Percentiles rank a stretch among this genome's conserved stretches.
phyloP scores from a whole-genome alignment of 2,797 vertebrate genomes.

The Rachycentron canadum region DNA sequence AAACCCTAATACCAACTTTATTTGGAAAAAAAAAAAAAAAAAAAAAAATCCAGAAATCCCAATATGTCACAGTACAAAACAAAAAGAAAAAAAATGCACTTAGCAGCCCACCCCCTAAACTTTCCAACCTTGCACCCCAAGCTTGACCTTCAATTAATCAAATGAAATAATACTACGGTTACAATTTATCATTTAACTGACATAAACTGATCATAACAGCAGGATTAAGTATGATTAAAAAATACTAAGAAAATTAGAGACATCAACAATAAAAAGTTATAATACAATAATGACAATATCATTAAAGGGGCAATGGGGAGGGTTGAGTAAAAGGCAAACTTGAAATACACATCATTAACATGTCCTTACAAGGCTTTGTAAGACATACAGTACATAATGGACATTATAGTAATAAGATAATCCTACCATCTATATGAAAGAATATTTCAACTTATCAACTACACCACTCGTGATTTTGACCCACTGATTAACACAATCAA shows the following conservation, averaged over 20 bases:
- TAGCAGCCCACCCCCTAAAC: slow-evolving; percentile 49
- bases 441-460: slow-evolving; percentile 72
- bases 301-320: slow-evolving; percentile 58
- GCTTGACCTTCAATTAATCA: slow-evolving; percentile 68
- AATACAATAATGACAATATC: slow-evolving; percentile 74
- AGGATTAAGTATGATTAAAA: slow-evolving; percentile 80
- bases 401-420: slow-evolving; percentile 73
- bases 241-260: slow-evolving; percentile 74
- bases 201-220: slow-evolving; percentile 72
- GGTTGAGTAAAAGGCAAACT: slow-evolving; percentile 74
- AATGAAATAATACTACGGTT: slow-evolving; percentile 72
- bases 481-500: slow-evolving; percentile 78
- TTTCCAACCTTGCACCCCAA: slow-evolving; percentile 51
- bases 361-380: slow-evolving; percentile 77
- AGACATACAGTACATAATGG: slow-evolving; percentile 79
- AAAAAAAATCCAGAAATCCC: slow-evolving; percentile 65
- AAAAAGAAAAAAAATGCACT: background rate
- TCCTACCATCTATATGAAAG: slow-evolving; percentile 71
- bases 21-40: slow-evolving; percentile 60
- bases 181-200: slow-evolving; percentile 69
- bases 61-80: slow-evolving; percentile 76
- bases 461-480: slow-evolving; percentile 73
- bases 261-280: slow-evolving; percentile 75
- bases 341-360: slow-evolving; percentile 73
- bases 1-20: slow-evolving; percentile 78